Evolutionary conservation across 1,140 invertebrate species (phyloP), one percentile per base, ranked within the genome.

Genomic region (Dryas iulia): DNA sequence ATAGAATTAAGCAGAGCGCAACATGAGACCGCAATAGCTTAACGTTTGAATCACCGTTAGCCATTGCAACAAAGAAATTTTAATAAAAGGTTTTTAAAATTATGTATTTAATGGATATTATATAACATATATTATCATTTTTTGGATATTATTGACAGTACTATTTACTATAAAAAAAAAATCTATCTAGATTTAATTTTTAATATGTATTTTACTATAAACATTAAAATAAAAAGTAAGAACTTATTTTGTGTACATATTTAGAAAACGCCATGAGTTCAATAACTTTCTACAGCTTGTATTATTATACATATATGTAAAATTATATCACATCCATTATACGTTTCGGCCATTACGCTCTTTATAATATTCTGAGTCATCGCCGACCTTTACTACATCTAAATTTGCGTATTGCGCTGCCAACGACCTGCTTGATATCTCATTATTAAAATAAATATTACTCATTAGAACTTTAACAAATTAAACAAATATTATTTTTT

Each of bases 311-410:
- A 1, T 47, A 47, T 47, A 21, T 47, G 14, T 8, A 18, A 18
- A 47, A 18, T n/a, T n/a, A n/a, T n/a, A n/a, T n/a, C n/a, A n/a
- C 8, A 1, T 21, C 7, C 14, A 21, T 47, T 47, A 18, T 21
- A 7, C 39, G 14, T 18, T 18, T 47, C 39, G 10, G 39, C 21
- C 39, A 47, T 47, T 47, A 47, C 18, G 14, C 39, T 47, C 14
- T 47, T 18, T 21, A 47, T 47, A 47, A 47, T 47, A 47, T 47
- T 53, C 33, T 89, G 84, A 87, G 63, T 86, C 85, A 87, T 77
- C 61, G 35, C 35, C 82, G 83, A 86, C 81, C 85, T 86, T 86
- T 85, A 68, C 74, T 57, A 76, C 64, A 68, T 82, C 85, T 89
- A 84, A 87, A 86, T 89, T 89, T 74, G 61, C 54, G 31, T 53